These are phyloP conservation scores for Actinernus sp. DNA, from an alignment of 92 coral and sea anemone species.

Conservation along the genomic window DNA sequence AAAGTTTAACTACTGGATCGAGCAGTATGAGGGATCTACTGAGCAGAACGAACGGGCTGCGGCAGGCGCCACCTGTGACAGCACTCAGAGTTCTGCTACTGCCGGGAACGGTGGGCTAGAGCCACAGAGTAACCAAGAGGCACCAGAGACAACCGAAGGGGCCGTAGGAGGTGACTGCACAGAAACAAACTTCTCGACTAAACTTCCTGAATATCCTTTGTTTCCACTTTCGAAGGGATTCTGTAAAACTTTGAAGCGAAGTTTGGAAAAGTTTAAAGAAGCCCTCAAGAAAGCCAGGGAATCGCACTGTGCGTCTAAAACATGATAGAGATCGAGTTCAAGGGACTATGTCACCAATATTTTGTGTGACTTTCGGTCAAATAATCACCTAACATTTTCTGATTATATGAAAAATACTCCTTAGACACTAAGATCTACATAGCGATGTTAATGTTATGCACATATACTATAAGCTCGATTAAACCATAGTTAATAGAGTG, in stretches of 20 bases:
- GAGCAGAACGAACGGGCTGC: neutral
- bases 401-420: no score
- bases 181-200: conserved; percentile 5
- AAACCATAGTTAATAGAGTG: no score
- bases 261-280: conserved; percentile 53
- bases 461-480: no score
- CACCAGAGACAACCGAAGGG: no score
- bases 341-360: no score
- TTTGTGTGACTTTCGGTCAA: no score
- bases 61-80: neutral
- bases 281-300: conserved; percentile 46
- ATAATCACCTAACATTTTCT: no score
- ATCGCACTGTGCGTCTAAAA: neutral
- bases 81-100: neutral
- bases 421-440: no score
- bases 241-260: conserved; percentile 70
- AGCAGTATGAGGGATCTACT: conserved; percentile 13
- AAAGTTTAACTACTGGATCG: conserved; percentile 60
- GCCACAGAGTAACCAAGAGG: no score
- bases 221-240: conserved; percentile 96
- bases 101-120: no score
- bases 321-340: no score
- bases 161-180: no score
- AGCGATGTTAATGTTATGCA: neutral
- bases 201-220: conserved; percentile 82